Evolutionary conservation across 35 echinoderm and acorn worm genomes (phyloP), one percentile per base, ranked within the genome.

Genomic region (Acanthaster planci): DNA sequence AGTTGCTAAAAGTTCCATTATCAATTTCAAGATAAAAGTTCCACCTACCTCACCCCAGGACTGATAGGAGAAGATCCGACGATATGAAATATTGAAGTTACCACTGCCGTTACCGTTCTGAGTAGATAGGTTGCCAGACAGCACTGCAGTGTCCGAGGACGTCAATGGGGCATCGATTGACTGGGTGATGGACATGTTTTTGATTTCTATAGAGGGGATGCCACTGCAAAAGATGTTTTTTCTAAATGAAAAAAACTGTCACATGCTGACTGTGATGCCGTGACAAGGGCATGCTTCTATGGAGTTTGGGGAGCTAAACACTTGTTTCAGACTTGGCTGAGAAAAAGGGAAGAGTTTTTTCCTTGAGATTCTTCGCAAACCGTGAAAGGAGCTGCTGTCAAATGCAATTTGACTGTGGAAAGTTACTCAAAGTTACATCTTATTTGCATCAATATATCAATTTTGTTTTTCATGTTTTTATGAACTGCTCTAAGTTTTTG

Each of bases 121-220:
- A 27, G 96, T 92, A 1, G 85, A 76, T 5, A 99, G 89, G 40
- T 82, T 94, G 15, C 96, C 96, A 37, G 96, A 89, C 31, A 99
- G 78, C 31, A 81, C 93, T 0, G 86, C 92, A 3, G 91, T 99
- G 42, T 99, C 91, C 14, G 81, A 80, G 8, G 81, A 77, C 9
- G 92, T 99, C n/a, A 99, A 76, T 1, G 96, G 95, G 16, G 88
- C 89, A 72, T 98, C 95, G 51, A 98, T 88, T 3, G 95, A 98
- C 78, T 98, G 95, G 7, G 78, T 55, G 7, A 98, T 98, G 19
- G 95, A 83, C 95, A 98, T 98, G 53, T 82, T 91, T 78, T 91
- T 98, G 29, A 98, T 78, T 76, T 93, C 91, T 77, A 98, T 76
- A 7, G 54, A 30, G n/a, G 92, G 92, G 19, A 91, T 3, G 51